Base-by-base conservation (phyloP, 2,113 vertebrate species). In the Amphilophus citrinellus region DNA sequence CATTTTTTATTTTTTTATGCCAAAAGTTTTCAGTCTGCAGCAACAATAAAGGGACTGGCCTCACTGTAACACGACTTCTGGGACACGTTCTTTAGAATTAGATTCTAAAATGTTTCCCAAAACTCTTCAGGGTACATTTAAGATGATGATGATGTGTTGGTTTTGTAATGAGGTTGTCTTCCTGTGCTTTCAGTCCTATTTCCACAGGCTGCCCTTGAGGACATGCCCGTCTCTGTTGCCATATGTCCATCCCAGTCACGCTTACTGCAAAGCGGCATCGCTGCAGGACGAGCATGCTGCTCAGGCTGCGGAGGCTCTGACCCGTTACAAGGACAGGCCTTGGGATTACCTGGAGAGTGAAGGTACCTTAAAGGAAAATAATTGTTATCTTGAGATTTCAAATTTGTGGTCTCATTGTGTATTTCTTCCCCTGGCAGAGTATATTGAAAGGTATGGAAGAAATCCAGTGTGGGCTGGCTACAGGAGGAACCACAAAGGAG, bases 291-390 rank as follows among this genome's bases (percentile, higher is more conserved):
- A 63, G 3, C 39, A 59, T 4, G 62, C 35, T 9, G 6, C 57
- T 44, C 22, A 80, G 17, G 20, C 59, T 1, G 22, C 50, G 1
- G 68, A 90, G 9, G 7, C 35, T 3, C 68, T 62, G 5, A 90
- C 94, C 7, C 96, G 92, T 17, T 97, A 97, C 91, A 92, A 94
- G 76, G 95, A 98, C 42, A 94, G 83, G 24, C 97, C 97, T 0
- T 97, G 97, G 97, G 96, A 96, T 56, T 98, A 98, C 35, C 84
- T 97, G 89, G 95, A 96, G 50, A 97, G 97, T 62, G 97, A 97
- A 97, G 97, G 97, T 97, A 93, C 30, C 11, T 5, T 4, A 15
- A 37, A 18, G 4, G 2, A 47, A 56, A 10, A 27, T 1, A 2
- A 42, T 13, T 37, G 1, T 24, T 6, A 20, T 1, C 3, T 6